These are phyloP conservation scores for Apamea anceps DNA, from an alignment of 2,888 invertebrate species.

Conservation along the genomic window DNA sequence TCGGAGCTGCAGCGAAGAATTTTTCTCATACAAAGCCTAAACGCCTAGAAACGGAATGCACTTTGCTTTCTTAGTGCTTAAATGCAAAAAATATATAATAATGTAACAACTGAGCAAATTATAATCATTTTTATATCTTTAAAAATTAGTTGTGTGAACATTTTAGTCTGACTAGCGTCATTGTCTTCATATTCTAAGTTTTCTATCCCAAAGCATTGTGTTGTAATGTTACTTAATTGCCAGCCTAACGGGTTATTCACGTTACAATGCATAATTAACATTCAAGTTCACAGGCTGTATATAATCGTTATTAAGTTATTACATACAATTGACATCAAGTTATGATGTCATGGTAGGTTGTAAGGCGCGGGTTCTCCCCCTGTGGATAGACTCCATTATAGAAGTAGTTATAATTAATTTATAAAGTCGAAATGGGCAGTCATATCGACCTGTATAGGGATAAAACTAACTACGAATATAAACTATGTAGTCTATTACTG, in stretches of 20 bases:
- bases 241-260: conserved; percentile 67
- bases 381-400: conserved; percentile 21
- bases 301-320: conserved; percentile 64
- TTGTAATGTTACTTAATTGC: conserved; percentile 64
- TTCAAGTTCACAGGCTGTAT: conserved; percentile 70
- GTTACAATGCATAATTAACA: conserved; percentile 72
- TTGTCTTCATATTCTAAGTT: conserved; percentile 50
- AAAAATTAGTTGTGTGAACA: conserved; percentile 34
- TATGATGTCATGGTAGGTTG: conserved; percentile 53
- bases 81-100: conserved; percentile 18
- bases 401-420: not conserved
- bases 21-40: conserved; percentile 19
- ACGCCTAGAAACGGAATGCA: not conserved
- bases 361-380: conserved; percentile 7
- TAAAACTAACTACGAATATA: not conserved
- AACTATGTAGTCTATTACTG: not conserved
- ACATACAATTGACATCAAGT: conserved; percentile 57
- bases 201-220: conserved; percentile 53
- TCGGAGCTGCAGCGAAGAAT: conserved; percentile 18
- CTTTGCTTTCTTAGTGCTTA: not conserved
- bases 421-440: not conserved
- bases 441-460: not conserved
- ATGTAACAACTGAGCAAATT: conserved; percentile 19
- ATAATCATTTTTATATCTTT: conserved; percentile 5
- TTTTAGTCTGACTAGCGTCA: conserved; percentile 27